Base-by-base conservation (phyloP, 64 coral and sea anemone genomes). In the Stylophora pistillata region DNA sequence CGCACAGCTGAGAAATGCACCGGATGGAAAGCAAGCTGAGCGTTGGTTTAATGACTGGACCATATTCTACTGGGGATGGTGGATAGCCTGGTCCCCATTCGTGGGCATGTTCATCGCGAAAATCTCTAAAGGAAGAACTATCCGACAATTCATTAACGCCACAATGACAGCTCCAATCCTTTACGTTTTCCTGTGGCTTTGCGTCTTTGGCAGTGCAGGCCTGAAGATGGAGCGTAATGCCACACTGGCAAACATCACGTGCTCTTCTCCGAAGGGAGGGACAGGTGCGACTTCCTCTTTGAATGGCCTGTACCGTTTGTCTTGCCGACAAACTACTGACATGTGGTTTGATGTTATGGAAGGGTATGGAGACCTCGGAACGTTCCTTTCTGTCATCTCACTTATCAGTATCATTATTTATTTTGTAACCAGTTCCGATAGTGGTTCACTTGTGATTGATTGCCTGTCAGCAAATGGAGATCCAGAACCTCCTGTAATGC, bases 61-160 rank as follows among this genome's bases (percentile, higher is more conserved):
- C 13, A 65, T 92, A 26, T 92, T 92, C 74, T 92, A 92, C 59
- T 92, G 90, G 90, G 90, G 90, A 15, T 92, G 90, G 90, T 92
- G 90, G 90, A 92, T 92, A 14, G 90, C 90, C 16, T 92, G 90
- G 90, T 62, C 90, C 6, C 90, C 90, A 54, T 76, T 92, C 18
- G 82, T 92, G n/a, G 90, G 90, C 6, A 86, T 86, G 29, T 92
- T 92, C 15, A 86, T 92, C 47, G 90, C 90, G 6, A 85, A 72
- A 20, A 92, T 92, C 10, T 92, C 90, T 47, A 60, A 75, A 3
- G 90, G 90, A 53, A 74, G 90, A 53, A 92, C 90, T 58, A 92
- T 92, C 59, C 57, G 90, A 54, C 37, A 75, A 23, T 92, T 92
- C 73, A 86, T 92, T 47, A 37, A 53, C 0, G 83, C 52, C 27